A percentile compares a stretch with the other conserved stretches of the same genome.
Conservation (phyloP, 2,113 vertebrate genomes). For the Ctenodactylus gundi region DNA sequence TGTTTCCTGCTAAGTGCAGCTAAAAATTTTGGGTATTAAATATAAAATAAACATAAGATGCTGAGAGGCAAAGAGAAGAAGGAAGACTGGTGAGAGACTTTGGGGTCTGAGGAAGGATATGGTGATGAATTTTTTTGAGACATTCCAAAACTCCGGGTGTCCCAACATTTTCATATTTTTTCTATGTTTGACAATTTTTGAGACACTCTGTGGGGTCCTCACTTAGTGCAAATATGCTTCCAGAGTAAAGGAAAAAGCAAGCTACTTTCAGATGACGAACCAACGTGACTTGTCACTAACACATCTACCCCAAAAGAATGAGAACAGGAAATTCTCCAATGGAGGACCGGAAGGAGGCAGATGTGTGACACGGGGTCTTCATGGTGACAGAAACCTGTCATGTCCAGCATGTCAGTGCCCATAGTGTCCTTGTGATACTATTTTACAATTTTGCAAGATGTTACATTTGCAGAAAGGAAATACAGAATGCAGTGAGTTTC, state of each 20-base stretch:
- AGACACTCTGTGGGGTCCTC: neutral
- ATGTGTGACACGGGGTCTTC: accelerated
- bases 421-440: neutral
- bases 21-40: neutral
- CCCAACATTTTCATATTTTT: too few relatives aligned
- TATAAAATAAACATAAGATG: neutral
- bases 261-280: neutral
- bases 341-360: neutral
- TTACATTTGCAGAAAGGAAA: too few relatives aligned
- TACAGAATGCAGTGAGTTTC: neutral
- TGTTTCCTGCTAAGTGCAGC: neutral
- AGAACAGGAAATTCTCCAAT: neutral
- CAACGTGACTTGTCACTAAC: neutral
- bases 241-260: neutral
- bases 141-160: too few relatives aligned
- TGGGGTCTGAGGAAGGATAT: too few relatives aligned
- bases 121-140: too few relatives aligned
- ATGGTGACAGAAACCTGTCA: neutral
- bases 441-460: neutral
- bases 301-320: neutral
- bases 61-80: neutral
- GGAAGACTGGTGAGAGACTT: neutral
- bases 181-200: too few relatives aligned
- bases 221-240: neutral
- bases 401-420: neutral